Base-by-base conservation (phyloP, 2,797 vertebrate species). In the Arnoldichthys spilopterus region DNA sequence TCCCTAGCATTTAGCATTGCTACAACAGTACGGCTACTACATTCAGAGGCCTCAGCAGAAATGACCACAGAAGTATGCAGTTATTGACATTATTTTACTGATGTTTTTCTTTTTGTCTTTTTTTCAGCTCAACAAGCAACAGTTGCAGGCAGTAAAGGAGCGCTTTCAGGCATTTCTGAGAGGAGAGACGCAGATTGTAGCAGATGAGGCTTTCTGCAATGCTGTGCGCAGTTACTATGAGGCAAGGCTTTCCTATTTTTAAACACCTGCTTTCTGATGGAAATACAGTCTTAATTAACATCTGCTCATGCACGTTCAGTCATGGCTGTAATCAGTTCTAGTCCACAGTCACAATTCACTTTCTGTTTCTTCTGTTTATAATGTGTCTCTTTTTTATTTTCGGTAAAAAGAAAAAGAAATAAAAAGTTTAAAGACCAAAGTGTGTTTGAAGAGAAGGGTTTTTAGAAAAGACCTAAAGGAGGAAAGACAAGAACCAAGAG, bases 171-270 rank as follows among this genome's bases (percentile, higher is more conserved):
- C 96, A 80, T 99, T 99, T 81, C 90, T 98, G 78, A 98, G 94
- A 0, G 98, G 98, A 30, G 97, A 99, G 72, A 98, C 95, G 0
- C 96, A 98, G 86, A 99, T 99, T 0, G 90, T 97, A 45, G 97
- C 98, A 0, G 98, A 99, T 58, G 98, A 99, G 91, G 98, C 97
- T 8, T 99, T 98, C 93, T 98, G 96, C 87, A 99, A 99, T 40
- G 98, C 98, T 0, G 95, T 97, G 71, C 91, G 95, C 72, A 99
- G 96, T 90, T 98, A 98, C 90, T 96, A 95, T 2, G 96, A 99
- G 95, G 98, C 91, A 92, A 93, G 93, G 54, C 0, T 63, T 75
- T 59, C 0, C 13, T 53, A 58, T 62, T 51, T 45, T 45, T 68
- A 0, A 16, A 13, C 54, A 69, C n/a, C 24, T 53, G 16, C 49